phyloP scores from a whole-genome alignment of 2,113 vertebrate genomes.

The Montifringilla adamsi region DNA sequence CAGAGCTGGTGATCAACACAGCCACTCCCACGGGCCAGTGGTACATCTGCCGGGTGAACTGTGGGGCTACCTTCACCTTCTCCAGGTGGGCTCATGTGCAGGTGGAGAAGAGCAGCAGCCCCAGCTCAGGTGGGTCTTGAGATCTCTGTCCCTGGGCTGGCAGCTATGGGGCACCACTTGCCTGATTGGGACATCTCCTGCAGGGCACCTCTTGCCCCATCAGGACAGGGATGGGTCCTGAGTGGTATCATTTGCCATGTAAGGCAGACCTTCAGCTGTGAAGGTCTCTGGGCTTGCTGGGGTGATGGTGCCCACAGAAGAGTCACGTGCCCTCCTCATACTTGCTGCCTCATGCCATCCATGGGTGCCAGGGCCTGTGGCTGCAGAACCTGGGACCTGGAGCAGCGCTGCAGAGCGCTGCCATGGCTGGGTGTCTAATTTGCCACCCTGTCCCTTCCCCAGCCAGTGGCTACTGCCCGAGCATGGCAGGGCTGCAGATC shows the following conservation, averaged over 20 bases:
- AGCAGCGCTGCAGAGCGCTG: neutral
- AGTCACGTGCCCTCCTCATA: neutral
- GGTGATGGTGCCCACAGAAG: neutral
- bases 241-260: neutral
- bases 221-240: fast-evolving
- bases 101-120: conserved; percentile 47
- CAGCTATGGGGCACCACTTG: neutral
- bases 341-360: neutral
- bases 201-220: fast-evolving
- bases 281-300: neutral
- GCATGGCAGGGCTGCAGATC: conserved; percentile 70
- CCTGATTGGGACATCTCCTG: neutral
- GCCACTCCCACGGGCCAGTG: neutral
- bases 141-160: neutral
- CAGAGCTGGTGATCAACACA: conserved; percentile 72
- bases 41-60: conserved; percentile 82
- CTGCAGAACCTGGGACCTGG: neutral
- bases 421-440: neutral
- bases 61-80: conserved; percentile 73
- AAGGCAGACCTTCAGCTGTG: fast-evolving
- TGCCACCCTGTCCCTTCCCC: neutral
- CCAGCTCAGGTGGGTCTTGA: conserved; percentile 58
- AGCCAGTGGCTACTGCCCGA: conserved; percentile 64
- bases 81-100: conserved; percentile 78
- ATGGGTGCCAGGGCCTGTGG: neutral